Evolutionary conservation across 1,140 invertebrate genomes (phyloP), one percentile per base, ranked within the genome.

Genomic region (Drosophila saltans): DNA sequence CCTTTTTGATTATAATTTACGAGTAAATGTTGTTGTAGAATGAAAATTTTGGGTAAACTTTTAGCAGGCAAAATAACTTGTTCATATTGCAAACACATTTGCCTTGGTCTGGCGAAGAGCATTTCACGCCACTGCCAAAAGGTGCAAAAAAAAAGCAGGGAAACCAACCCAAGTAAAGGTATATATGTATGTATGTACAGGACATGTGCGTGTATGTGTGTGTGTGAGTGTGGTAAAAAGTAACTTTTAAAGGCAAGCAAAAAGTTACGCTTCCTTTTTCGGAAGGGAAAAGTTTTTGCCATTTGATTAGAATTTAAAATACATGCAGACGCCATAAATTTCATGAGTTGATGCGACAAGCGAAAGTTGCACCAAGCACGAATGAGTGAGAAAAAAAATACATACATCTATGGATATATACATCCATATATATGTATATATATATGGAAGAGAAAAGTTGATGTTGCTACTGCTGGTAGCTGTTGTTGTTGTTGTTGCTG

Each of bases 301-400:
- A 86, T 86, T 86, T 86, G 82, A 86, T 86, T 88, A 88, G 83
- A 86, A 86, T 88, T 86, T 88, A 88, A 86, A 88, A 88, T 86
- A 88, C 80, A 86, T 86, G 83, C 83, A 88, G 72, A 80, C 80
- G 80, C 83, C 75, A 80, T 88, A 86, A 82, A 86, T 88, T 86
- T 86, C 73, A 86, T 79, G 79, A 86, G 76, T 81, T 86, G 79
- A 74, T 82, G 83, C 83, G 83, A 88, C 83, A 86, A 88, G 83
- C 83, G 72, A 82, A 88, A 88, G 83, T 85, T 85, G 81, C 81
- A 78, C 74, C 77, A 83, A 71, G 79, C 33, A 68, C 72, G 75
- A 21, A 3, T 7, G 2, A 48, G 21, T 24, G 21, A 48, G 8
- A 48, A 48, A 16, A 48, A 21, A n/a, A 6, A 21, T 30, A n/a